Base-by-base conservation (phyloP, 2,113 vertebrate genomes). In the Micronycteris hirsuta region DNA sequence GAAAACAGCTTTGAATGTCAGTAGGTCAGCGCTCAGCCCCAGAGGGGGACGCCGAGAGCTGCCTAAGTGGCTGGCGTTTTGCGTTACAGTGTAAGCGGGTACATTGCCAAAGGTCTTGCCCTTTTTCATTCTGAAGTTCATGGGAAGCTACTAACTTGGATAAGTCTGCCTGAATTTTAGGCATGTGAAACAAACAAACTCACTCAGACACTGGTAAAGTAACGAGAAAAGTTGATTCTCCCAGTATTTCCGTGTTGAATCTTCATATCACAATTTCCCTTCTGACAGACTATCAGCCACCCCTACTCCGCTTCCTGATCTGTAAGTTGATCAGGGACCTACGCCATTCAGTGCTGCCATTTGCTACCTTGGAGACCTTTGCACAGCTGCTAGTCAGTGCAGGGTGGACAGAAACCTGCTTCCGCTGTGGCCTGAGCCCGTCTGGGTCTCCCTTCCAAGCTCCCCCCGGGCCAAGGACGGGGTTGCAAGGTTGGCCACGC, bases 401-500 rank as follows among this genome's bases (percentile, higher is more conserved):
- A 41, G 43, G 52, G 38, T 89, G 56, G 67, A 38, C 28, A 74
- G 68, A 31, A 67, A 16, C 19, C 54, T 36, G 36, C 52, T 43
- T 38, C 56, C 38, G 0, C 68, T 88, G 54, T 38, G 49, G 36
- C 47, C 31, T 11, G 17, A 78, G 47, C 4, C 19, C 47, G 58
- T 71, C 52, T 43, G 61, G 47, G 17, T 47, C 71, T 89, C 43
- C 22, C 36, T 49, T 36, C 49, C 26, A 22, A 28, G 41, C 43
- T 38, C n/a, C 24, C 36, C 38, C 70, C 41, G 31, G 73, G 61
- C 15, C 0, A 4, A 33, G 70, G 63, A 22, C 33, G 14, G 49
- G 54, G 16, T 8, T 41, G 22, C 16, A 9, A 33, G 49, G 2
- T 3, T 45, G 31, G 24, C 24, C 7, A 1, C 0, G 0, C 31